phyloP scores from a whole-genome alignment of 2,888 invertebrate genomes.

The Melanophora roralis region DNA sequence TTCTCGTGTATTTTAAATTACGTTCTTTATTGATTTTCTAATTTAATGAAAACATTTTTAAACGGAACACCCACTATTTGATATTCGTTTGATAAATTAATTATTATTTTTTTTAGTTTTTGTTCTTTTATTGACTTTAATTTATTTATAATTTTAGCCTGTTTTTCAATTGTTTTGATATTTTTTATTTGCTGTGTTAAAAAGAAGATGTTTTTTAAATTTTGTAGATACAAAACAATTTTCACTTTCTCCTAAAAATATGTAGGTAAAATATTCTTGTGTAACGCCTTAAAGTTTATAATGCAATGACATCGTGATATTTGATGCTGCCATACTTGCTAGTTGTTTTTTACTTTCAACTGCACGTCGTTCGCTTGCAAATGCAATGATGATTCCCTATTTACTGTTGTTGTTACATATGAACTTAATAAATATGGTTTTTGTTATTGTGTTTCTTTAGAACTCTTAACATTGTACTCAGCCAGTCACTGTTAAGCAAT shows the following conservation, averaged over 20 bases:
- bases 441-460: background rate
- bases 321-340: slow-evolving; percentile 55
- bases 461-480: slow-evolving; percentile 32
- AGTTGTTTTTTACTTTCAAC: slow-evolving; percentile 31
- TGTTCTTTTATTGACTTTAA: background rate
- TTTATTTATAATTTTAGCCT: background rate
- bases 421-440: slow-evolving; percentile 16
- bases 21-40: background rate
- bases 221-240: slow-evolving; percentile 6
- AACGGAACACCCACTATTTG: slow-evolving; percentile 51
- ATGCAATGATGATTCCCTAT: slow-evolving; percentile 31
- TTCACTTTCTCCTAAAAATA: slow-evolving; percentile 58
- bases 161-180: background rate
- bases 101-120: background rate
- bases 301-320: slow-evolving; percentile 54
- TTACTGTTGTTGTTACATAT: slow-evolving; percentile 14
- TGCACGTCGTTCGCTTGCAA: slow-evolving; percentile 33
- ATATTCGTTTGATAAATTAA: slow-evolving; percentile 38
- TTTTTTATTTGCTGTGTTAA: background rate
- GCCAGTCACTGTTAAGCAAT: background rate
- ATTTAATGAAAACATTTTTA: background rate
- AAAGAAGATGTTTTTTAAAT: background rate
- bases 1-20: no score
- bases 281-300: slow-evolving; percentile 62
- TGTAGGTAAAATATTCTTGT: slow-evolving; percentile 58